These are phyloP conservation scores for Yponomeuta sedellus DNA, from an alignment of 2,888 invertebrate genomes.

Conservation along the genomic window DNA sequence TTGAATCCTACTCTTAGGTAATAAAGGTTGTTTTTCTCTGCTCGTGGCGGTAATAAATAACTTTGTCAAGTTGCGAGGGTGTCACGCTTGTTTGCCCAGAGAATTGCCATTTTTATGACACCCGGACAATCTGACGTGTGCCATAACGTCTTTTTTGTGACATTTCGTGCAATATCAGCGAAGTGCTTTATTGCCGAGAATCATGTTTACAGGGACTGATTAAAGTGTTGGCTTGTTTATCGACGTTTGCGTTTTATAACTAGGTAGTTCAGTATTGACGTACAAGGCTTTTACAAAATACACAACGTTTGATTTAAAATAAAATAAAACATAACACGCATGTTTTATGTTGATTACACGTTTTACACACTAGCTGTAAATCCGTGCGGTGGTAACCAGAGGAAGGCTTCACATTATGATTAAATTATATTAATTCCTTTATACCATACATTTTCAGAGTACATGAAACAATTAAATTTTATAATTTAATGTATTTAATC, in stretches of 20 bases:
- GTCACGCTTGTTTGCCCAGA: constrained; percentile 36
- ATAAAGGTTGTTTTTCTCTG: background rate
- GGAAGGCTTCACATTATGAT: too few species aligned
- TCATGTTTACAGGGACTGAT: background rate
- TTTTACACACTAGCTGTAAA: too few species aligned
- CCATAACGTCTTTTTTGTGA: constrained; percentile 30
- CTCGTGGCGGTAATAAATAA: background rate
- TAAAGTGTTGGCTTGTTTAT: background rate
- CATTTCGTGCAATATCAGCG: constrained; percentile 11
- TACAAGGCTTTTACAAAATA: too few species aligned
- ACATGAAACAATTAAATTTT: too few species aligned
- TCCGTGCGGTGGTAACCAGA: too few species aligned
- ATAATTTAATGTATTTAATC: too few species aligned
- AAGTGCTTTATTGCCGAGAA: background rate
- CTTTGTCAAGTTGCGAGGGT: constrained; percentile 8
- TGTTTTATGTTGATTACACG: too few species aligned
- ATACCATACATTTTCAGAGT: too few species aligned
- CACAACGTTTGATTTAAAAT: too few species aligned
- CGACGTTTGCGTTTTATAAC: background rate
- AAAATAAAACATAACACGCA: too few species aligned
- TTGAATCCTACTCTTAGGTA: background rate
- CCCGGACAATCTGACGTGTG: constrained; percentile 30
- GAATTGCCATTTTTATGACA: constrained; percentile 57
- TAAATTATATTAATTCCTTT: too few species aligned
- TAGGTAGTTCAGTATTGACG: too few species aligned